phyloP scores from a whole-genome alignment of 2,888 invertebrate species.

The Caenorhabditis zanzibari region DNA sequence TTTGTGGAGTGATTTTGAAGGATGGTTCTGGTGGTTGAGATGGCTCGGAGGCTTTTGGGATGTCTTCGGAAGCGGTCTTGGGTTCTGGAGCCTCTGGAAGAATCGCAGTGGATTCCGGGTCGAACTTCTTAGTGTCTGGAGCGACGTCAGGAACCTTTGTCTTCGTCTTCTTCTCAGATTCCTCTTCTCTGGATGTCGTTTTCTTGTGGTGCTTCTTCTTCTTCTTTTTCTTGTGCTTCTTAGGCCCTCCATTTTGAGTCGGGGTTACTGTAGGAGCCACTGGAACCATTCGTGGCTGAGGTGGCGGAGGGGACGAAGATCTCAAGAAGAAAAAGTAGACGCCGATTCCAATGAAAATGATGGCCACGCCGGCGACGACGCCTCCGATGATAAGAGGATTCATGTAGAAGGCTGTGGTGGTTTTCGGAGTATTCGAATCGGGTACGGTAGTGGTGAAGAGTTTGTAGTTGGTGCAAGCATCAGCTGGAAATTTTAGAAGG shows the following conservation, averaged over 20 bases:
- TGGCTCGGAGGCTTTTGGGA: too few relatives aligned
- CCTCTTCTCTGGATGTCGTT: not conserved
- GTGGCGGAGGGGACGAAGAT: not conserved
- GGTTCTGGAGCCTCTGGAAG: not conserved
- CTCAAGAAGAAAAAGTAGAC: not conserved
- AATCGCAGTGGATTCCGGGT: too few relatives aligned
- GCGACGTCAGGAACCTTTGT: not conserved
- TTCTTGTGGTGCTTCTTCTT: not conserved
- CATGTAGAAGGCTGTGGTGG: not conserved
- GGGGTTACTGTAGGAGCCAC: not conserved
- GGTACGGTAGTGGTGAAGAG: not conserved
- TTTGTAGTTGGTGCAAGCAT: not conserved
- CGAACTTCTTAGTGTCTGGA: not conserved
- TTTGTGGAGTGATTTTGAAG: too few relatives aligned
- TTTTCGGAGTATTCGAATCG: not conserved
- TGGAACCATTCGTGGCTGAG: not conserved
- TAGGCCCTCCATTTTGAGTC: not conserved
- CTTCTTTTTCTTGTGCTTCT: not conserved
- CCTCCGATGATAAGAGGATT: not conserved
- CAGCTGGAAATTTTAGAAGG: not conserved
- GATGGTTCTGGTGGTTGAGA: too few relatives aligned
- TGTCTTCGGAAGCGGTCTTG: not conserved
- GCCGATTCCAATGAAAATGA: not conserved
- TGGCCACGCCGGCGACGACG: not conserved
- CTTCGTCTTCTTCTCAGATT: not conserved